Percentiles rank a stretch among this genome's conserved stretches.
These are phyloP conservation scores for Amblyornis subalaris DNA, from an alignment of 2,113 vertebrate genomes.

Conservation along the genomic window DNA sequence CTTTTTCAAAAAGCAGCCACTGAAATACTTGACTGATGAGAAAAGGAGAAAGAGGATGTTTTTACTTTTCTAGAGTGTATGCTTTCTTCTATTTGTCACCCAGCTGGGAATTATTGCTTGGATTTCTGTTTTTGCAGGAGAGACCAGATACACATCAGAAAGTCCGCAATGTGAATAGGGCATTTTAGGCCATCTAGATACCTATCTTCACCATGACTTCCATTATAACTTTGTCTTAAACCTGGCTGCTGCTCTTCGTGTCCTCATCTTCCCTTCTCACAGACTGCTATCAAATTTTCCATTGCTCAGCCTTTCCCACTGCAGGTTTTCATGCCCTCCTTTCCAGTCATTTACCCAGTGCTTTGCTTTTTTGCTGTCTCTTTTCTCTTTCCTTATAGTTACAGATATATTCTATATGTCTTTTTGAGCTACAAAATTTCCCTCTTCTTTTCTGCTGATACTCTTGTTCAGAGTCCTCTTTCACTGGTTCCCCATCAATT, in stretches of 20 bases:
- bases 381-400: background rate
- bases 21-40: background rate
- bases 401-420: background rate
- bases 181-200: background rate
- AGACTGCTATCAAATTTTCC: background rate
- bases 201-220: background rate
- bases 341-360: background rate
- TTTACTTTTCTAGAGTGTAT: background rate
- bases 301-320: background rate
- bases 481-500: background rate
- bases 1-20: background rate
- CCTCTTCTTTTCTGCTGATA: background rate
- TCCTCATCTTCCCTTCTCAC: background rate
- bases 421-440: background rate
- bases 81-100: background rate
- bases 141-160: background rate
- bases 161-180: accelerated
- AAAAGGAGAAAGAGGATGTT: background rate
- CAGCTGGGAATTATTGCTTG: background rate
- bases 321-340: background rate
- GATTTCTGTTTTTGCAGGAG: background rate
- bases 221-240: background rate
- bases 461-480: background rate
- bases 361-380: background rate
- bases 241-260: background rate